Evolutionary conservation across 2,113 vertebrate genomes (phyloP).

Genomic region (Cygnus atratus): DNA sequence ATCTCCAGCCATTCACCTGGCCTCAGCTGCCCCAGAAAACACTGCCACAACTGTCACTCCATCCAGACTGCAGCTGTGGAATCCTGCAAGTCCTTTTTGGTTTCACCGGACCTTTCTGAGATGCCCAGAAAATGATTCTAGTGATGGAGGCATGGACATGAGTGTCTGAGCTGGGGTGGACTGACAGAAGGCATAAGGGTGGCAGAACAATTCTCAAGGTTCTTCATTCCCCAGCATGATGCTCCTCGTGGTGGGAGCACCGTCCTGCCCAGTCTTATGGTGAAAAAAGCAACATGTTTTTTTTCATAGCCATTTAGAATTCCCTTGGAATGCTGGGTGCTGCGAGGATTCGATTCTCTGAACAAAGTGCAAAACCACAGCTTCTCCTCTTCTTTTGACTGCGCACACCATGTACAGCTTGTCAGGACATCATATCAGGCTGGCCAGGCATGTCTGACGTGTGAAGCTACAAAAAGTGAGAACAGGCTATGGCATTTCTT

Average conservation of each 20-base stretch:
- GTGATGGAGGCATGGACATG: background rate
- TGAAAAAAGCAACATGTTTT: background rate
- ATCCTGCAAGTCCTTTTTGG: background rate
- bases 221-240: background rate
- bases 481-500: background rate
- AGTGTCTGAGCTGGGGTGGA: background rate
- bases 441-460: background rate
- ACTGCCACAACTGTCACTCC: fast-evolving
- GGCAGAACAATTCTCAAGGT: background rate
- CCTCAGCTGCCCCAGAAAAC: background rate
- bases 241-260: fast-evolving
- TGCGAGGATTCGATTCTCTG: background rate
- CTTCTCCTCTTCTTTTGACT: background rate
- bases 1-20: background rate
- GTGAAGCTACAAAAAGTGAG: background rate
- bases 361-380: background rate
- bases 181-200: background rate
- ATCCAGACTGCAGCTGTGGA: background rate
- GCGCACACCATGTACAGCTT: background rate
- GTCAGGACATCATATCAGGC: background rate
- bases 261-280: background rate
- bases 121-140: background rate
- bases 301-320: background rate
- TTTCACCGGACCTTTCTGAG: background rate
- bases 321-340: too few relatives aligned